Evolutionary conservation across 2,888 invertebrate genomes (phyloP).

Genomic region (Nomada ferruginata): DNA sequence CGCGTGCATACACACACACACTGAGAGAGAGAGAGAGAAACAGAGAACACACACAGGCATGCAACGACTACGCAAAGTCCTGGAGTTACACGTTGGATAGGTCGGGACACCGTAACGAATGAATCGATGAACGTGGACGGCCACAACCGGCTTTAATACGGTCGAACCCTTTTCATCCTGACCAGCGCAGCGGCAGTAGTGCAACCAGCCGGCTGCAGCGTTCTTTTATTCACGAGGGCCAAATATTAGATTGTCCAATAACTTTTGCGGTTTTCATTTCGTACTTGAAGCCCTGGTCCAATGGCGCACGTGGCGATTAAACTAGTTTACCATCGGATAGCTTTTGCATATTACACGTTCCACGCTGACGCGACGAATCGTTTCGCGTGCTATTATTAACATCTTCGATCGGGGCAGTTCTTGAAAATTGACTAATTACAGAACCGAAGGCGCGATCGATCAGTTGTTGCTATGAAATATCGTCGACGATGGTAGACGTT

Average conservation of each 20-base stretch:
- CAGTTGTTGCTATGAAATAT: no score
- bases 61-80: slow-evolving; percentile 41
- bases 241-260: not conserved
- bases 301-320: no score
- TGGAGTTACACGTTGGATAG: slow-evolving; percentile 68
- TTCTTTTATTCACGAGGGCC: slow-evolving; percentile 17
- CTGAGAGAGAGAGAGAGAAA: no score
- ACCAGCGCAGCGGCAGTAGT: not conserved
- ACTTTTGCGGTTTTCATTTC: no score
- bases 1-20: not conserved
- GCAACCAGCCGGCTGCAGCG: not conserved
- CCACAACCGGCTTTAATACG: slow-evolving; percentile 38
- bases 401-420: no score
- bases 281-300: no score
- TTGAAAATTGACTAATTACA: no score
- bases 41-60: not conserved
- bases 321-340: no score
- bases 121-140: slow-evolving; percentile 48
- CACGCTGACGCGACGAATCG: no score
- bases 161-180: slow-evolving; percentile 50
- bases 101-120: slow-evolving; percentile 61
- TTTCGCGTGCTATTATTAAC: no score
- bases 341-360: no score
- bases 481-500: not conserved
- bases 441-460: no score